phyloP scores from a whole-genome alignment of 2,113 vertebrate genomes.

The Takifugu bimaculatus region DNA sequence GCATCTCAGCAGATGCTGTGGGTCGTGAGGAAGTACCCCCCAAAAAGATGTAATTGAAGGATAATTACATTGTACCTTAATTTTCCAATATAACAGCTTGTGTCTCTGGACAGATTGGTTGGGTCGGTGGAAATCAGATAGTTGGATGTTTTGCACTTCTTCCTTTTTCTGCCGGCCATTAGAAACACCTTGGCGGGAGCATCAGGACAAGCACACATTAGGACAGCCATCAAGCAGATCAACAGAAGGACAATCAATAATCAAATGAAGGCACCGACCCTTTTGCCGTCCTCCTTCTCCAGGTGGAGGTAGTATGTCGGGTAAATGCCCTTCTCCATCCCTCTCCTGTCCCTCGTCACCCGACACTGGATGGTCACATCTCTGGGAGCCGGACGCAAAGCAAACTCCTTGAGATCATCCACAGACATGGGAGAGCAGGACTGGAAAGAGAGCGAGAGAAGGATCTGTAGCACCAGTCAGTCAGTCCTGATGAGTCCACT shows the following conservation, averaged over 20 bases:
- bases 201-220: neutral
- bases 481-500: neutral
- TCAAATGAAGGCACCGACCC: slow-evolving; percentile 58
- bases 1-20: too few relatives aligned
- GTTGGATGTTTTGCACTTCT: slow-evolving; percentile 86
- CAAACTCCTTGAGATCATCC: slow-evolving; percentile 79
- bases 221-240: neutral
- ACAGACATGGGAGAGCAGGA: slow-evolving; percentile 61
- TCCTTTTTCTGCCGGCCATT: slow-evolving; percentile 85
- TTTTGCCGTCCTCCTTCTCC: slow-evolving; percentile 79
- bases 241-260: neutral
- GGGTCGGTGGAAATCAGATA: slow-evolving; percentile 87
- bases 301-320: slow-evolving; percentile 87
- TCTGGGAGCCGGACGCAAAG: slow-evolving; percentile 74
- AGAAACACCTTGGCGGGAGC: slow-evolving; percentile 76
- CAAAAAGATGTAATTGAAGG: neutral
- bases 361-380: slow-evolving; percentile 77
- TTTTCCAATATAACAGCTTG: slow-evolving; percentile 84
- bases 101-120: slow-evolving; percentile 80
- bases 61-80: slow-evolving; percentile 72
- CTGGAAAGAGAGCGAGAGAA: slow-evolving; percentile 31
- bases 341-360: slow-evolving; percentile 80
- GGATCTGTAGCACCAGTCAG: neutral
- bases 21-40: too few relatives aligned
- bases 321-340: slow-evolving; percentile 83